phyloP scores from a whole-genome alignment of 2,797 vertebrate genomes.

The Trematomus bernacchii region DNA sequence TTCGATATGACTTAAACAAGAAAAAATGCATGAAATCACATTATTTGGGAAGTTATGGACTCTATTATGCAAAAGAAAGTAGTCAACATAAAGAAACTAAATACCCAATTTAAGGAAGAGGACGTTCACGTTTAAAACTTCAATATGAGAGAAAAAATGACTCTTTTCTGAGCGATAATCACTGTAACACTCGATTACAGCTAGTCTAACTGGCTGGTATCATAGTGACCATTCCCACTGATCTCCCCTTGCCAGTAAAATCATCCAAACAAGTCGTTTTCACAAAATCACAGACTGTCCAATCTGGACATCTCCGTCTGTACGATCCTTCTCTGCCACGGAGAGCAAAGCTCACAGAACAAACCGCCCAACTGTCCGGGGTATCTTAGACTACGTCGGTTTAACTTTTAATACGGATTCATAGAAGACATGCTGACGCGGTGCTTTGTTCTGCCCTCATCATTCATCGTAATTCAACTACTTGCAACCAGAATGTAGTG shows the following conservation, averaged over 20 bases:
- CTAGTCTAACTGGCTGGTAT: not conserved
- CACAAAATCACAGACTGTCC: constrained; percentile 32
- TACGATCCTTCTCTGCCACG: not conserved
- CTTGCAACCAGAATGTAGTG: too few species aligned
- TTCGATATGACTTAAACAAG: too few species aligned
- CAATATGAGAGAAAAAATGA: too few species aligned
- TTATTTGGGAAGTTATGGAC: too few species aligned
- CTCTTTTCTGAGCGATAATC: too few species aligned
- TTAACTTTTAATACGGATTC: not conserved
- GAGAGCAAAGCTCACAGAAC: constrained; percentile 23
- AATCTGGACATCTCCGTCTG: constrained; percentile 40
- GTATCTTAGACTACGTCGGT: not conserved
- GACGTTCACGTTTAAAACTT: not conserved
- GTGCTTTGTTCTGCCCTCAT: not conserved
- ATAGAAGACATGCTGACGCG: not conserved
- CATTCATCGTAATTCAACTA: not conserved
- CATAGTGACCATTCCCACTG: not conserved
- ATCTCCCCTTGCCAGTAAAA: constrained; percentile 25
- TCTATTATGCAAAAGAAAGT: not conserved
- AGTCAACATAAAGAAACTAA: not conserved
- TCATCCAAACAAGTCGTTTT: constrained; percentile 34
- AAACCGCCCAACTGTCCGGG: constrained; percentile 1
- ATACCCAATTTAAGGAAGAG: not conserved
- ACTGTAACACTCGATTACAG: not conserved
- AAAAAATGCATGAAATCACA: too few species aligned